These are phyloP conservation scores for Sialis fuliginosa DNA, from an alignment of 2,888 invertebrate genomes.

Conservation along the genomic window DNA sequence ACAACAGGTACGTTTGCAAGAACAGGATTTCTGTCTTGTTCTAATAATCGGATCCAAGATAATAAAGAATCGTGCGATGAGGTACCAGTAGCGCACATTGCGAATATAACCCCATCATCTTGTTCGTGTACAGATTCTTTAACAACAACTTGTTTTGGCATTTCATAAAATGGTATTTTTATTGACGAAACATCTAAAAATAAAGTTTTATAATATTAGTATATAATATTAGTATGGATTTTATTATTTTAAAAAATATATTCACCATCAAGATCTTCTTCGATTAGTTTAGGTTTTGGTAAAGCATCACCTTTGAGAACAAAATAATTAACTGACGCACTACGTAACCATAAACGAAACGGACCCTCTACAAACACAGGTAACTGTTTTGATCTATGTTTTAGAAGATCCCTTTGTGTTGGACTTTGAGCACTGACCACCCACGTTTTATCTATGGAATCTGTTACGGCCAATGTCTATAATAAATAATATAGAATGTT, in stretches of 20 bases:
- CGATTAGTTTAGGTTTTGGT: conserved; percentile 23
- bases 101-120: conserved; percentile 76
- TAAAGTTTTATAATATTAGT: no score
- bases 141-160: conserved; percentile 23
- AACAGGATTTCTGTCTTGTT: conserved; percentile 53
- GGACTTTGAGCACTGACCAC: conserved; percentile 75
- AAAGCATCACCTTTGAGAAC: conserved; percentile 55
- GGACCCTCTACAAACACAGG: conserved; percentile 75
- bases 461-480: conserved; percentile 50
- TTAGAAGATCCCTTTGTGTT: conserved; percentile 50
- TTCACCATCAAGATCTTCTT: conserved; percentile 47
- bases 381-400: conserved; percentile 36
- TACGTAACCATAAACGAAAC: conserved; percentile 59
- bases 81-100: conserved; percentile 80
- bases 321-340: conserved; percentile 67
- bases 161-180: conserved; percentile 33
- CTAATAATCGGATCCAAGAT: conserved; percentile 77
- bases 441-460: conserved; percentile 78
- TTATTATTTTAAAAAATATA: no score
- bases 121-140: conserved; percentile 73
- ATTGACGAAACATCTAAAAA: conserved; percentile 54
- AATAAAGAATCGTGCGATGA: conserved; percentile 78
- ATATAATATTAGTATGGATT: no score
- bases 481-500: conserved; percentile 10
- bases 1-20: conserved; percentile 64